Evolutionary conservation across 2,888 invertebrate species (phyloP).

Genomic region (Drosophila meridiana): DNA sequence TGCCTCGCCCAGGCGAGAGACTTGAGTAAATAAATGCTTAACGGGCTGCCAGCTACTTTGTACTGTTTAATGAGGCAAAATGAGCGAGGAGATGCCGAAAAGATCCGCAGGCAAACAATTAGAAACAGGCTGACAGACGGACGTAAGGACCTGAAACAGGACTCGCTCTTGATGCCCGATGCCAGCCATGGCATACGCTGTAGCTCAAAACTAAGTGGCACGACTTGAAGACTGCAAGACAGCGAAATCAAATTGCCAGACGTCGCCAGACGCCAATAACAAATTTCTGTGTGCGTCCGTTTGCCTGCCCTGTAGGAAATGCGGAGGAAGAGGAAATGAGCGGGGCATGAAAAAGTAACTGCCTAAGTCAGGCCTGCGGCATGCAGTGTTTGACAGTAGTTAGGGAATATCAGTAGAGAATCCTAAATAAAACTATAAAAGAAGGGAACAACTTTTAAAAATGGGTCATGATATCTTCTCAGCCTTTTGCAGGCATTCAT

Average conservation of each 20-base stretch:
- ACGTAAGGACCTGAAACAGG: constrained; percentile 47
- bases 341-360: neutral
- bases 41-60: constrained; percentile 56
- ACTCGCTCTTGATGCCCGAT: constrained; percentile 23
- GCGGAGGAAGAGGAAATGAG: neutral
- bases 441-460: too few relatives aligned
- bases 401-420: neutral
- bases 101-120: constrained; percentile 53
- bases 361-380: neutral
- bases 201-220: constrained; percentile 34
- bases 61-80: constrained; percentile 53
- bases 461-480: neutral
- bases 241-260: constrained; percentile 50
- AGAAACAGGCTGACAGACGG: constrained; percentile 42
- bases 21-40: constrained; percentile 58
- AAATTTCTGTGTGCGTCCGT: constrained; percentile 33
- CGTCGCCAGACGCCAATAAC: constrained; percentile 57
- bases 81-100: constrained; percentile 23
- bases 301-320: constrained; percentile 18
- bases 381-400: neutral
- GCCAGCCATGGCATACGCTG: constrained; percentile 45
- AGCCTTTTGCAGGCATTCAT: neutral
- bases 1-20: constrained; percentile 15
- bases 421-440: neutral
- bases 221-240: constrained; percentile 13